Conservation (phyloP, 2,888 invertebrate genomes). For the Hirudinaria manillensis region DNA sequence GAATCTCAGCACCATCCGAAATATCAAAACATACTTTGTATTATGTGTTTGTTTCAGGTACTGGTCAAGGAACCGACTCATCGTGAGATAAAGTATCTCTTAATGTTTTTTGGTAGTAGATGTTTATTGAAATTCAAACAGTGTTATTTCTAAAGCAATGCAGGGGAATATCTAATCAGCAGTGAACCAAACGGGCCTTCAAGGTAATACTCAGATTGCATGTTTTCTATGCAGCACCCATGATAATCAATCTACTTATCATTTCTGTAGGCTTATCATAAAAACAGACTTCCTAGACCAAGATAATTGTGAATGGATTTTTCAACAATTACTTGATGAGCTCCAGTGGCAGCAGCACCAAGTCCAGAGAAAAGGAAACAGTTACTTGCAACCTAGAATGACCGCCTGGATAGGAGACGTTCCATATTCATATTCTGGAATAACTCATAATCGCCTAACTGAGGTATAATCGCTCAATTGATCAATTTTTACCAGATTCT, state of each 20-base stretch:
- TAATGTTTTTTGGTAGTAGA: neutral
- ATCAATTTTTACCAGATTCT: neutral
- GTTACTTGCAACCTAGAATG: conserved; percentile 52
- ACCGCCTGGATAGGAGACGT: conserved; percentile 57
- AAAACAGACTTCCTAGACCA: conserved; percentile 47
- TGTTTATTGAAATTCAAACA: neutral
- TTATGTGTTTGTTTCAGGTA: conserved; percentile 59
- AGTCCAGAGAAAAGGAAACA: conserved; percentile 45
- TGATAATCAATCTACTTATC: neutral
- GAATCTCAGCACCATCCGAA: neutral
- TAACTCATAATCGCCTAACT: conserved; percentile 40
- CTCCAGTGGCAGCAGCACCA: conserved; percentile 49
- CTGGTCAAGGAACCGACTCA: conserved; percentile 64
- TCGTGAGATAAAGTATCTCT: conserved; percentile 39
- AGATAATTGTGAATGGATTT: conserved; percentile 44
- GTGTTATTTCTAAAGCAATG: conserved; percentile 43
- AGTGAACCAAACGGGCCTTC: conserved; percentile 47
- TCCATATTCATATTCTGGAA: conserved; percentile 55
- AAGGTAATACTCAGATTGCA: conserved; percentile 41
- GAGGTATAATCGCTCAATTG: neutral
- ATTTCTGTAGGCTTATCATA: conserved; percentile 44
- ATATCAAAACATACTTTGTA: neutral
- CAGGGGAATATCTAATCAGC: conserved; percentile 50
- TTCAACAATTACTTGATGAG: conserved; percentile 45
- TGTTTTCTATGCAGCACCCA: no score